Conservation (phyloP, 2,888 invertebrate species). For the Choristoneura rosaceana region DNA sequence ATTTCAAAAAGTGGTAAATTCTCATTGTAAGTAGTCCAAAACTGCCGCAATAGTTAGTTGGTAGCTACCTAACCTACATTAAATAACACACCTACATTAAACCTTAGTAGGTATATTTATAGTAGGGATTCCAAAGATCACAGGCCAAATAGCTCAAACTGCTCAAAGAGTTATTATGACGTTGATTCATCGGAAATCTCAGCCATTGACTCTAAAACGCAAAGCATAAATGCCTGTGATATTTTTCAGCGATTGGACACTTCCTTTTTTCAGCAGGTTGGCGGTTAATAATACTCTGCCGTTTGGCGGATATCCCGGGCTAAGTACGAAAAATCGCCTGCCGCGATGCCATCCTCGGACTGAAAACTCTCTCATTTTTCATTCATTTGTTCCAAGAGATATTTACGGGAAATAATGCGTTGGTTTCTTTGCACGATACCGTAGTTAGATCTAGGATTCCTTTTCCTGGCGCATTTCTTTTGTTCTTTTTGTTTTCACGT, state of each 20-base stretch:
- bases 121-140: too few relatives aligned
- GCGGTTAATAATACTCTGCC: constrained; percentile 38
- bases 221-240: constrained; percentile 5
- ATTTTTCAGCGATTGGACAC: constrained; percentile 20
- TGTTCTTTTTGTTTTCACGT: not conserved
- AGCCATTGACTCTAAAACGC: not conserved
- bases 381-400: constrained; percentile 30
- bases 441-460: constrained; percentile 14
- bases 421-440: not conserved
- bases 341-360: constrained; percentile 37
- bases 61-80: too few relatives aligned
- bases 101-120: too few relatives aligned
- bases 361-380: constrained; percentile 39
- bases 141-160: not conserved
- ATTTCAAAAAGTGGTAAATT: too few relatives aligned
- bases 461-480: not conserved
- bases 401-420: constrained; percentile 19
- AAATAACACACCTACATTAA: too few relatives aligned
- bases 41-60: too few relatives aligned
- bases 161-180: not conserved
- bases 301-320: constrained; percentile 37
- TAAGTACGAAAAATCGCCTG: constrained; percentile 44
- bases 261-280: constrained; percentile 25
- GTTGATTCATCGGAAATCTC: not conserved
- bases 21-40: too few relatives aligned